Evolutionary conservation across 2,113 vertebrate species (phyloP).

Genomic region (Glaucidium brasilianum): DNA sequence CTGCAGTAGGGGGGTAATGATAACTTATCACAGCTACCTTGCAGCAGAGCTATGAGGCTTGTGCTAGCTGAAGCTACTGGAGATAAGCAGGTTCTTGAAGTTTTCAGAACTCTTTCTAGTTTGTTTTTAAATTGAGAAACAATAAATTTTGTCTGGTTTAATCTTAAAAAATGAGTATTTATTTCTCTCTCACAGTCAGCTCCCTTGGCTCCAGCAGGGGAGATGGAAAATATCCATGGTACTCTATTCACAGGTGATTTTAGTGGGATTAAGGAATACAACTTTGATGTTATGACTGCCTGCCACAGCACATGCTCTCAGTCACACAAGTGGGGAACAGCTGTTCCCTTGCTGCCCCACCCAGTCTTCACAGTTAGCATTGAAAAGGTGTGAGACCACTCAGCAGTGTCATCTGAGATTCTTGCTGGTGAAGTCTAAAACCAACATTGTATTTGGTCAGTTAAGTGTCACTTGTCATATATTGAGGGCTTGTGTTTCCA

Average conservation of each 20-base stretch:
- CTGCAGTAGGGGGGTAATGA: background rate
- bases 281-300: fast-evolving
- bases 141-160: background rate
- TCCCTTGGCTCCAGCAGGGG: background rate
- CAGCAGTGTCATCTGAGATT: background rate
- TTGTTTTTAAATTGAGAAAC: background rate
- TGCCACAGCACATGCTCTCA: background rate
- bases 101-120: background rate
- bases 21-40: background rate
- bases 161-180: background rate
- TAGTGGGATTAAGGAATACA: background rate
- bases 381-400: background rate
- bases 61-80: background rate
- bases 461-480: background rate
- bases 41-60: background rate
- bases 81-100: background rate
- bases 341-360: background rate
- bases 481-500: background rate
- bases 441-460: background rate
- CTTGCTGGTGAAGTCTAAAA: background rate
- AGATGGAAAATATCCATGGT: background rate
- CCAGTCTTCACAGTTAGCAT: background rate
- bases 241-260: background rate
- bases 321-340: background rate
- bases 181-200: background rate